A percentile compares a stretch with the other conserved stretches of the same genome.
Evolutionary conservation across 2,113 vertebrate species (phyloP).

Genomic region (Halichoeres trimaculatus): DNA sequence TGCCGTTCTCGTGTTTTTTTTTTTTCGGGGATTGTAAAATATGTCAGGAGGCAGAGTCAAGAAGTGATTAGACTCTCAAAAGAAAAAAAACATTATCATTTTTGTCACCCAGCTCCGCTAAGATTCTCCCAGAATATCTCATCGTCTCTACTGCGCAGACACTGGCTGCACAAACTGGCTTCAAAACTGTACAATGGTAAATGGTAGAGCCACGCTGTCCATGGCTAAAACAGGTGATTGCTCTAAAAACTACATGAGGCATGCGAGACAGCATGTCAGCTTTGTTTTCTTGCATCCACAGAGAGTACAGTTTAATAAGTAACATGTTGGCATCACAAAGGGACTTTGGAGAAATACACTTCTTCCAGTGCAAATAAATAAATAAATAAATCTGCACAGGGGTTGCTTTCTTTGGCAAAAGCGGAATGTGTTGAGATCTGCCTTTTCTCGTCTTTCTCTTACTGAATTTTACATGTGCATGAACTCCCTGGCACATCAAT

Average conservation of each 20-base stretch:
- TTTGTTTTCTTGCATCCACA: background rate
- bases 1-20: too few relatives aligned
- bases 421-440: slow-evolving; percentile 16
- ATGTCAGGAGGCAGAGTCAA: too few relatives aligned
- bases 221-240: background rate
- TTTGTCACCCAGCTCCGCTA: too few relatives aligned
- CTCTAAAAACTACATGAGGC: background rate
- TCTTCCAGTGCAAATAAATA: background rate
- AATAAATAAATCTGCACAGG: slow-evolving; percentile 6
- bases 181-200: too few relatives aligned
- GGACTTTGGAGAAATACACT: background rate
- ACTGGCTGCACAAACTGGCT: too few relatives aligned
- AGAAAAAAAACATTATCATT: too few relatives aligned
- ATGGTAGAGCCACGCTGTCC: too few relatives aligned
- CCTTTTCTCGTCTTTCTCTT: slow-evolving; percentile 6
- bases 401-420: slow-evolving; percentile 8
- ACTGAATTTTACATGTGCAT: background rate
- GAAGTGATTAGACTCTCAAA: too few relatives aligned
- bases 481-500: slow-evolving; percentile 13
- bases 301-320: background rate
- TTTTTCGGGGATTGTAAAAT: too few relatives aligned
- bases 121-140: too few relatives aligned
- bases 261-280: too few relatives aligned
- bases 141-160: too few relatives aligned
- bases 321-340: background rate